Base-by-base conservation (phyloP, 2,888 invertebrate genomes). In the Hypselothyrea guttata region DNA sequence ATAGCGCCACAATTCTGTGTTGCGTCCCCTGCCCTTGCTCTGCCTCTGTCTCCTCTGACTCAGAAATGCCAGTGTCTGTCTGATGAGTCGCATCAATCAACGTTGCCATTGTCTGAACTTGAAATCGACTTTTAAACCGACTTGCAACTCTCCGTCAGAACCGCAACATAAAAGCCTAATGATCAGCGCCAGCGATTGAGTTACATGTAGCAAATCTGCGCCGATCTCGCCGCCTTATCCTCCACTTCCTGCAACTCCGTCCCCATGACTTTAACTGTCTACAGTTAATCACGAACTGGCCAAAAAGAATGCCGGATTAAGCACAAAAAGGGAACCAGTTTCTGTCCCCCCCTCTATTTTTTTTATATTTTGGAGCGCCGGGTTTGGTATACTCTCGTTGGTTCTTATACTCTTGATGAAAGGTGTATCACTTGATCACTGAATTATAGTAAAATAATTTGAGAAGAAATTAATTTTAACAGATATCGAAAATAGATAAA, bases 151-250 rank as follows among this genome's bases (percentile, higher is more conserved):
- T 33, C 33, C 33, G 11, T 2, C 40, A 27, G 16, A 22, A 60
- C 52, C 67, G 64, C 77, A 79, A 76, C 81, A 83, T 83, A 73
- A 78, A 79, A 77, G 68, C 84, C 79, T 84, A 81, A 81, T 84
- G 84, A 81, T 84, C 81, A 81, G 75, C 58, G 83, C 81, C 84
- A 60, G 74, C 84, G 81, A 81, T 81, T 81, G 84, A 84, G 84
- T 81, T 84, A 84, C 79, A 78, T 81, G 81, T 61, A 58, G 65
- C 74, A 79, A 79, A 83, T 77, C 83, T 75, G 47, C 69, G 63
- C 37, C 55, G 77, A 77, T 77, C 56, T 34, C 63, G 49, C 63
- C 49, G 41, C 27, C 40, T 40, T 31, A 38, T 46, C 13, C 35
- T 11, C 5, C 37, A 7, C 27, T 7, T 9, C 7, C 11, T 9